These are phyloP conservation scores for Eupithecia abbreviata DNA, from an alignment of 2,888 invertebrate genomes.

Conservation along the genomic window DNA sequence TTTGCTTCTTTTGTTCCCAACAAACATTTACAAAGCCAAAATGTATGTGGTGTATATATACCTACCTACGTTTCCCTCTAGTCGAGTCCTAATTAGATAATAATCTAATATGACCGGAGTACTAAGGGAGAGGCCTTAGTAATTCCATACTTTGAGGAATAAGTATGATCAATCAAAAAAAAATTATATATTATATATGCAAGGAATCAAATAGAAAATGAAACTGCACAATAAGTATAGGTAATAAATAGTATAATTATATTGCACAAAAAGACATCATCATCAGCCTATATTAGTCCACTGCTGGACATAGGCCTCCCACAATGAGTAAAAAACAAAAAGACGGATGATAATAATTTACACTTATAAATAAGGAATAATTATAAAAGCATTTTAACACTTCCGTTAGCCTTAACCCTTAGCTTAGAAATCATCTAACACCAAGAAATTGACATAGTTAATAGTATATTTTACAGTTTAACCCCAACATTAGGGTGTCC, in stretches of 20 bases:
- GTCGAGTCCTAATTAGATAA: no score
- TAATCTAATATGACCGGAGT: no score
- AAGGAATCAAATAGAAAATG: neutral
- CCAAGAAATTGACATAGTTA: neutral
- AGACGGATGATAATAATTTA: neutral
- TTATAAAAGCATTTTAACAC: neutral
- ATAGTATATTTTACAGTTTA: constrained; percentile 47
- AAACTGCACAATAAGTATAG: neutral
- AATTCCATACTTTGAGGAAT: no score
- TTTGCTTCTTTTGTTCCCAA: no score
- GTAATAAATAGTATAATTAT: neutral
- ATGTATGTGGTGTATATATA: no score
- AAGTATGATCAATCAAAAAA: no score
- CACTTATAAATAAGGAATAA: neutral
- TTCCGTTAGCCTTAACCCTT: neutral
- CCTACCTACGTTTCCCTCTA: no score
- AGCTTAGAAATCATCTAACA: neutral
- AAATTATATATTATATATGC: neutral
- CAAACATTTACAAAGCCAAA: no score
- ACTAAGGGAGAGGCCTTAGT: no score
- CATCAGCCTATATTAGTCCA: no score
- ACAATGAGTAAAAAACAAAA: no score
- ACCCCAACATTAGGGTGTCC: constrained; percentile 73
- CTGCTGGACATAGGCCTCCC: no score
- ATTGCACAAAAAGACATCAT: neutral